These are phyloP conservation scores for Paraplagusia blochii DNA, from an alignment of 2,113 vertebrate genomes.

Conservation along the genomic window DNA sequence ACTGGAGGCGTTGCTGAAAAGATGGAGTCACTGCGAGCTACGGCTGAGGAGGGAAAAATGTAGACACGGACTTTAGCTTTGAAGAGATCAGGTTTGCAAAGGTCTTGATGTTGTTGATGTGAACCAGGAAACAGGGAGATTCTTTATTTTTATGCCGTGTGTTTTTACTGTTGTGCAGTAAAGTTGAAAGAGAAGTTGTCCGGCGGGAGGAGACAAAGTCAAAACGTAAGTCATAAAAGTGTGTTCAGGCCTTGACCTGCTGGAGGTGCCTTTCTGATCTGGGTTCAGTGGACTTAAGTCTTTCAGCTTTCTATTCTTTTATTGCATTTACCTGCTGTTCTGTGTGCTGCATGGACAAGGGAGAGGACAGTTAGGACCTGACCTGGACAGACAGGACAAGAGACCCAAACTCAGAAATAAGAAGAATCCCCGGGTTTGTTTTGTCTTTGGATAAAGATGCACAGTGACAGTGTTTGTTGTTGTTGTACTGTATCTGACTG, in stretches of 20 bases:
- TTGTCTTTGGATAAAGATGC: neutral
- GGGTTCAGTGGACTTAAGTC: constrained; percentile 33
- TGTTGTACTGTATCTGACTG: neutral
- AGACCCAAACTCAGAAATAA: neutral
- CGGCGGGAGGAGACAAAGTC: neutral
- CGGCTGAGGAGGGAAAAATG: neutral
- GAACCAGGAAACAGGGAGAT: neutral
- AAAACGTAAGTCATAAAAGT: constrained; percentile 10
- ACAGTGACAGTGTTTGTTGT: neutral
- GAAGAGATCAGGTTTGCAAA: constrained; percentile 9
- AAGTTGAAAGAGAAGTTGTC: neutral
- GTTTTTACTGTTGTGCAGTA: constrained; percentile 9
- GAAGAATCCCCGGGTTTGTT: too few species aligned
- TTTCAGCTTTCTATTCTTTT: constrained; percentile 36
- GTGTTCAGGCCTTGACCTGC: neutral
- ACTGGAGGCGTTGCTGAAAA: constrained; percentile 7
- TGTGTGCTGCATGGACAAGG: neutral
- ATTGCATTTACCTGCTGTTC: constrained; percentile 4
- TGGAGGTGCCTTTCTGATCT: constrained; percentile 40
- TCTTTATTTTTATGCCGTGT: too few species aligned
- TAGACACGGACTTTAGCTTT: neutral
- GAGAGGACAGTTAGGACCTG: too few species aligned
- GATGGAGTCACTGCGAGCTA: constrained; percentile 19
- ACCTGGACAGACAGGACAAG: neutral
- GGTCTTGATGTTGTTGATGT: neutral